Conservation (phyloP, 2,113 vertebrate genomes). For the Recurvirostra avosetta region DNA sequence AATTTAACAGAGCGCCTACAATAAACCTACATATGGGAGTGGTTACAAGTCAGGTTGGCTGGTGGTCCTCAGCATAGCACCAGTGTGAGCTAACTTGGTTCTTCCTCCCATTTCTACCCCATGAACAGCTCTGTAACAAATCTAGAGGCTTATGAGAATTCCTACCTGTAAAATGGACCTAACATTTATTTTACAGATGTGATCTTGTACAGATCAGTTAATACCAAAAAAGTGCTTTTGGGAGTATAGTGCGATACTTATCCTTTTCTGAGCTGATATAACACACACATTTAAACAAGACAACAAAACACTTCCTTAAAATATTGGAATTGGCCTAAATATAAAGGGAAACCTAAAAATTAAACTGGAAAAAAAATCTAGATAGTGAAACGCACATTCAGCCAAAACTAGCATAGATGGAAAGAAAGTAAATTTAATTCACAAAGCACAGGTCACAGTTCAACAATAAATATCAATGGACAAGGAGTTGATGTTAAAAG, state of each 20-base stretch:
- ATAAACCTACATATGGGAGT: not conserved
- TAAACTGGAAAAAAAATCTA: not conserved
- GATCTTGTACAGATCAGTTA: not conserved
- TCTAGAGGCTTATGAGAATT: not conserved
- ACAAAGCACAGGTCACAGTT: not conserved
- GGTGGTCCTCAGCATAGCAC: not conserved
- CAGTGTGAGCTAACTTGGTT: not conserved
- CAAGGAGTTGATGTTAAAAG: not conserved
- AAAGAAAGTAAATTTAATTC: not conserved
- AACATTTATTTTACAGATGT: not conserved
- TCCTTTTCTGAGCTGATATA: not conserved
- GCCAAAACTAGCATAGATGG: not conserved
- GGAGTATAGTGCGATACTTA: accelerated
- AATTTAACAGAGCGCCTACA: not conserved
- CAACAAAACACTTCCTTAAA: not conserved
- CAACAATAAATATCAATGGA: not conserved
- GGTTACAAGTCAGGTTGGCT: not conserved
- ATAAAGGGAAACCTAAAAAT: not conserved
- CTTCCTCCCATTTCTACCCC: not conserved
- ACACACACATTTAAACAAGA: not conserved
- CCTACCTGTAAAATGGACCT: not conserved
- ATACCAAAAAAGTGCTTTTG: not conserved
- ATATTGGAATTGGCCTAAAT: not conserved
- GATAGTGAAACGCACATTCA: not conserved
- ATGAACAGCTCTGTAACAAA: not conserved